These are phyloP conservation scores for Anoplius nigerrimus DNA, from an alignment of 2,888 invertebrate genomes.

Conservation along the genomic window DNA sequence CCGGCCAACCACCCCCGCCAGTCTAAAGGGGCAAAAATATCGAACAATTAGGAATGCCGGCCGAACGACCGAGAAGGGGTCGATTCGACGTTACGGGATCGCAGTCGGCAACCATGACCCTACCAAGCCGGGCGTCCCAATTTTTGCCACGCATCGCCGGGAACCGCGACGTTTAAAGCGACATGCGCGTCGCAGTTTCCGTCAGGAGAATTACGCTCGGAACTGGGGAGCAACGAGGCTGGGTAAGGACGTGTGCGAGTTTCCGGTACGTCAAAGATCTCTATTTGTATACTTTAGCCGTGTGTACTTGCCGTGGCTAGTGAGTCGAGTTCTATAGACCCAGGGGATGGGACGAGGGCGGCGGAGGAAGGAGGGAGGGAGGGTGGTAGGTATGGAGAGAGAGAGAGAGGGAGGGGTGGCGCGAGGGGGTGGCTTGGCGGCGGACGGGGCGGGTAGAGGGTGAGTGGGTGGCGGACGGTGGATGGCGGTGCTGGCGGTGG, in stretches of 20 bases:
- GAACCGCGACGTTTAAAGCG: neutral
- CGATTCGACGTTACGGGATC: too few species aligned
- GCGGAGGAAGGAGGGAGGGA: slow-evolving; percentile 16
- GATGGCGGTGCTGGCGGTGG: slow-evolving; percentile 26
- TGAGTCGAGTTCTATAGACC: slow-evolving; percentile 51
- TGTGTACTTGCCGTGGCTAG: slow-evolving; percentile 57
- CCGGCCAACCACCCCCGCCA: neutral
- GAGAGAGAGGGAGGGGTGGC: slow-evolving; percentile 38
- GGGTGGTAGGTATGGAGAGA: slow-evolving; percentile 16
- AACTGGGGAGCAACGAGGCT: neutral
- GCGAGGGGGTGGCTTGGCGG: slow-evolving; percentile 12
- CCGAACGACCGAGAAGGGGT: too few species aligned
- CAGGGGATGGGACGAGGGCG: slow-evolving; percentile 22
- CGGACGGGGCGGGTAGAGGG: slow-evolving; percentile 1
- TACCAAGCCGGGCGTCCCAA: too few species aligned
- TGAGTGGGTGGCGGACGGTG: too few species aligned
- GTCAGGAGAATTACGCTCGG: too few species aligned
- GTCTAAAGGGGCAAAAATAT: neutral
- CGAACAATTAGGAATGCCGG: neutral
- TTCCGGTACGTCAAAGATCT: slow-evolving; percentile 60
- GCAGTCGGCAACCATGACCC: too few species aligned
- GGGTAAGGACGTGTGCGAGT: slow-evolving; percentile 3
- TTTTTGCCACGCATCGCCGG: neutral
- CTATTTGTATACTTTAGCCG: slow-evolving; percentile 65
- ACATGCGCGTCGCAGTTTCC: too few species aligned